phyloP scores from a whole-genome alignment of 2,888 invertebrate genomes.

The Lysandra coridon region DNA sequence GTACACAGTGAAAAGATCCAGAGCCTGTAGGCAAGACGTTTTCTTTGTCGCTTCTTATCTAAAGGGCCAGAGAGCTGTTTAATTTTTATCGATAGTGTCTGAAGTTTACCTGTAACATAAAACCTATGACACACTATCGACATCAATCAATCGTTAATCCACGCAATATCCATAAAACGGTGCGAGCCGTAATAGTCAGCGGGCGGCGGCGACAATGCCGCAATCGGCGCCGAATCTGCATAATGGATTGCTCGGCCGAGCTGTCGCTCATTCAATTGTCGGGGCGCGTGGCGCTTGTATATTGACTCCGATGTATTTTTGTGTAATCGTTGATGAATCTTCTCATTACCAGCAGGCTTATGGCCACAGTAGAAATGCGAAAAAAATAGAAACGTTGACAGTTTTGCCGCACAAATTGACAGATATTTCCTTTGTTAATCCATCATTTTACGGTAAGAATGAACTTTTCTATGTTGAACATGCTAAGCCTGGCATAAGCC shows the following conservation, averaged over 20 bases:
- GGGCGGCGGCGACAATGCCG: constrained; percentile 73
- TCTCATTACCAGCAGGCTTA: constrained; percentile 54
- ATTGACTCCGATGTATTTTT: constrained; percentile 43
- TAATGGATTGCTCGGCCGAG: constrained; percentile 78
- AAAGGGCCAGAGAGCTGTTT: too few species aligned
- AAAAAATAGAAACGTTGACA: too few species aligned
- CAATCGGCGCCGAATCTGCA: constrained; percentile 78
- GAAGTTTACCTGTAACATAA: background rate
- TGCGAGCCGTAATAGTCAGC: constrained; percentile 59
- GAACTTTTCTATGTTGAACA: too few species aligned
- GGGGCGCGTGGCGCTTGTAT: constrained; percentile 69
- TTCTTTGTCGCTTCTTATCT: too few species aligned
- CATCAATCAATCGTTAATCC: constrained; percentile 74
- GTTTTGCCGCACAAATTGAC: too few species aligned
- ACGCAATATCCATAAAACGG: constrained; percentile 62
- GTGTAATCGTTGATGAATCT: constrained; percentile 55
- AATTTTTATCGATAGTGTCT: too few species aligned
- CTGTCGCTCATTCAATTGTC: constrained; percentile 78
- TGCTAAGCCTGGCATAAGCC: constrained; percentile 27
- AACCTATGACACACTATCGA: constrained; percentile 43
- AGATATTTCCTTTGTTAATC: too few species aligned
- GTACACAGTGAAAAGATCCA: too few species aligned
- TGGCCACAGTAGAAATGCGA: too few species aligned
- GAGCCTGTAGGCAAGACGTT: too few species aligned
- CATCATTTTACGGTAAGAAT: too few species aligned